Evolutionary conservation across 2,113 vertebrate genomes (phyloP), one percentile per base, ranked within the genome.

Genomic region (Gavia stellata): DNA sequence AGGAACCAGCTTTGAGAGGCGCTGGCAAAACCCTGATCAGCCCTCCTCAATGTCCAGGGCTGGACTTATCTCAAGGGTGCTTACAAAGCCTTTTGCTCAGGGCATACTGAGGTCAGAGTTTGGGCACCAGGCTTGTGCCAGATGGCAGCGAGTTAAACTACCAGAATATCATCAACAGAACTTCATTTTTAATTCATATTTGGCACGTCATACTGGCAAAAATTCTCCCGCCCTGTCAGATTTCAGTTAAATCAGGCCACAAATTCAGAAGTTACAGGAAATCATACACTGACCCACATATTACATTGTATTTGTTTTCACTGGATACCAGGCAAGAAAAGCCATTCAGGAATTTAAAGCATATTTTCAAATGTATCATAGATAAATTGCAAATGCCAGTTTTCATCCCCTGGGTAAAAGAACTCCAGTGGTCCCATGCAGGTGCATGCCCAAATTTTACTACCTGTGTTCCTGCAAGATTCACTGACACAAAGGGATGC

Each of bases 21-120:
- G 2, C 45, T 91, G 33, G 17, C 23, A 75, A 82, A 38, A 70
- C 33, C 42, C 14, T 21, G 5, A 38, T 67, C 40, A 63, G 29
- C 10, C 7, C 6, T 7, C 6, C 14, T 79, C 2, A 34, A 13
- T 42, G 21, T 74, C 19, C 0, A 2, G 6, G 26, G 6, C 36
- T 77, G 31, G 58, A 36, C 25, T 68, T 65, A 17, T 0, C 18
- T 84, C 65, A 34, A 34, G 31, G 17, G 26, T 82, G 18, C 11
- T 93, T 80, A 55, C 34, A 68, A 90, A 90, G 16, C 10, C 42
- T 68, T 96, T 77, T 70, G 14, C 31, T 88, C 13, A 31, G 62
- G 18, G 24, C 20, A 5, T 33, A 34, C 14, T 40, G 36, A 82
- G 52, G 33, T 61, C 66, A 73, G 62, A 80, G 50, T 82, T 36